These are phyloP conservation scores for Enteromius thamalakanensis DNA, from an alignment of 2,797 vertebrate genomes.

Conservation along the genomic window DNA sequence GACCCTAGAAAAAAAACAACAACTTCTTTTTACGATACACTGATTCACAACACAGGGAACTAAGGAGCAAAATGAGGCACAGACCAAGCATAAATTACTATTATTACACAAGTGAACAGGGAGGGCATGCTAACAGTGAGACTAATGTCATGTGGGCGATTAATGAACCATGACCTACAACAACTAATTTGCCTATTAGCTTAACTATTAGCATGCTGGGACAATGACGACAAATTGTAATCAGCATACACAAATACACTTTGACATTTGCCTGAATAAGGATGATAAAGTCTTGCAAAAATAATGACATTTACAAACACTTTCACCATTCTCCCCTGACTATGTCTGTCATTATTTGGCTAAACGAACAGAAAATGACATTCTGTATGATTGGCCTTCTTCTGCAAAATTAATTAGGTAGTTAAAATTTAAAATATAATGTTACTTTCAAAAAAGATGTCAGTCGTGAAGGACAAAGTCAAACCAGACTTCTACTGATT, in stretches of 20 bases:
- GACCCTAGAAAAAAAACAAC: background rate
- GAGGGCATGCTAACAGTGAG: slow-evolving; percentile 22
- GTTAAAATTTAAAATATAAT: background rate
- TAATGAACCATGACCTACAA: slow-evolving; percentile 42
- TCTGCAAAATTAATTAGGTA: background rate
- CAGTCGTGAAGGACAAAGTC: background rate
- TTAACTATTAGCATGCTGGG: slow-evolving; percentile 40
- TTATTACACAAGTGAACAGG: slow-evolving; percentile 28
- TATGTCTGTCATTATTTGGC: background rate
- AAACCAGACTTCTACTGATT: background rate
- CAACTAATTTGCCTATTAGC: slow-evolving; percentile 44
- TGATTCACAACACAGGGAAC: slow-evolving; percentile 3
- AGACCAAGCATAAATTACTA: slow-evolving; percentile 31
- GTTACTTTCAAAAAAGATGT: background rate
- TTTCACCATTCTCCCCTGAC: background rate
- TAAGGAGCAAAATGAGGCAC: slow-evolving; percentile 13
- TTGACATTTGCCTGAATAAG: background rate
- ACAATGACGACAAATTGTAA: background rate
- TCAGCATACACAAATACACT: background rate
- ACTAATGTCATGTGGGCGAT: slow-evolving; percentile 27
- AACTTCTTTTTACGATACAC: background rate
- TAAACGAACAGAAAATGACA: background rate
- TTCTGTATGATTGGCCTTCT: background rate
- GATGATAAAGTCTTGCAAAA: background rate
- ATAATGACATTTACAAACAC: background rate